A percentile compares a stretch with the other conserved stretches of the same genome.
Evolutionary conservation across 1,140 invertebrate species (phyloP).

Genomic region (Matsumurasca onukii): DNA sequence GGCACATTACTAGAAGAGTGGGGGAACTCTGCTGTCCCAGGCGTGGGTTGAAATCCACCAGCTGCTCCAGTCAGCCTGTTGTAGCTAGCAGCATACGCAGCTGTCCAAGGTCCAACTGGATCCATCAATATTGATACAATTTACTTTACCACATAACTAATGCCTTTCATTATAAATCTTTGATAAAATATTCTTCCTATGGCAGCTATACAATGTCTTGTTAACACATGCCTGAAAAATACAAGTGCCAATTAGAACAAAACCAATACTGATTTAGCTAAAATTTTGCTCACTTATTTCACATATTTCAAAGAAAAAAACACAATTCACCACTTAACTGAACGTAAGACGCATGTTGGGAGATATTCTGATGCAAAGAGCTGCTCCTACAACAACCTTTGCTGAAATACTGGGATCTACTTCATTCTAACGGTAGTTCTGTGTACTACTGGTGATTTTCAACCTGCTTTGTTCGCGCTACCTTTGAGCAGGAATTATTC

Average conservation of each 20-base stretch:
- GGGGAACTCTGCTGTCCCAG: constrained; percentile 50
- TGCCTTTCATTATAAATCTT: background rate
- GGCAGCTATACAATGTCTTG: background rate
- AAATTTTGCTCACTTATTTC: too few relatives aligned
- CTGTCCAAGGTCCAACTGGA: constrained; percentile 74
- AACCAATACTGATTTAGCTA: background rate
- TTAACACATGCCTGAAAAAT: background rate
- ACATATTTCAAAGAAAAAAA: background rate
- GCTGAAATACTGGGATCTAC: too few relatives aligned
- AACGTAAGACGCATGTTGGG: too few relatives aligned
- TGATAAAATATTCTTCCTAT: background rate
- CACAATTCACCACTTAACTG: too few relatives aligned
- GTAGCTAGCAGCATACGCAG: constrained; percentile 59
- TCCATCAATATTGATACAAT: constrained; percentile 55
- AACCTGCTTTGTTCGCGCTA: too few relatives aligned
- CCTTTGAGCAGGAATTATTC: too few relatives aligned
- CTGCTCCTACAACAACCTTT: too few relatives aligned
- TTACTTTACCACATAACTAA: background rate
- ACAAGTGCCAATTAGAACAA: background rate
- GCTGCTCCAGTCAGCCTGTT: constrained; percentile 64
- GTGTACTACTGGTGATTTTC: too few relatives aligned
- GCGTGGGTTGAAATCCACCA: constrained; percentile 60
- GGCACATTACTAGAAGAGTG: too few relatives aligned
- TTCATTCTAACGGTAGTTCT: too few relatives aligned
- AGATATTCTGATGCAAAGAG: too few relatives aligned